A percentile compares a stretch with the other conserved stretches of the same genome.
Conservation (phyloP, 2,888 invertebrate genomes). For the Sarcophaga carnaria region DNA sequence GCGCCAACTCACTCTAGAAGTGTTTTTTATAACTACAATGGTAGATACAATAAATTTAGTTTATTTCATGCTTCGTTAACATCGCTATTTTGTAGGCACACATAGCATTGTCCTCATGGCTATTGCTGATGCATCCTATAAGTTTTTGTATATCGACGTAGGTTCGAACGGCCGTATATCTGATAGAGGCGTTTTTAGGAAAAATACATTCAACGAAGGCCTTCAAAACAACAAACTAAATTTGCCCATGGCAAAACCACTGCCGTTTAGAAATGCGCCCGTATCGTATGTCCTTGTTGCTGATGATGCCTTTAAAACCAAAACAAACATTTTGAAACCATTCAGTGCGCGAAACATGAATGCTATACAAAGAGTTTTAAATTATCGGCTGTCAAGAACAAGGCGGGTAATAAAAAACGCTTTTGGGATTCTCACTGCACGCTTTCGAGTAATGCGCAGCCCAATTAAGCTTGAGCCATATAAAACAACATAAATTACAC, state of each 20-base stretch:
- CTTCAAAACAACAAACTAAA: slow-evolving; percentile 30
- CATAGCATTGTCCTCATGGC: slow-evolving; percentile 23
- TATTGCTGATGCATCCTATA: slow-evolving; percentile 22
- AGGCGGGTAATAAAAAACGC: slow-evolving; percentile 38
- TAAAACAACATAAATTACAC: background rate
- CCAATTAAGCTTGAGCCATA: background rate
- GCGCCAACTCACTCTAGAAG: slow-evolving; percentile 51
- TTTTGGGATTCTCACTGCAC: slow-evolving; percentile 29
- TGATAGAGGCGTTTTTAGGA: slow-evolving; percentile 25
- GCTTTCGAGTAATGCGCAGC: slow-evolving; percentile 5
- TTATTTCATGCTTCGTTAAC: background rate
- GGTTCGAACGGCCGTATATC: slow-evolving; percentile 26
- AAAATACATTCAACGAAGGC: slow-evolving; percentile 14
- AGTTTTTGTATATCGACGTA: slow-evolving; percentile 24
- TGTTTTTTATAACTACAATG: slow-evolving; percentile 57
- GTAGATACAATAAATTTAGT: background rate
- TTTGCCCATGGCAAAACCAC: slow-evolving; percentile 14
- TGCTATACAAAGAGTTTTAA: slow-evolving; percentile 37
- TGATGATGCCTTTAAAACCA: slow-evolving; percentile 13
- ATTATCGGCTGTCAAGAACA: slow-evolving; percentile 24
- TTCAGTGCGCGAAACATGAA: slow-evolving; percentile 23
- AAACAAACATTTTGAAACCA: slow-evolving; percentile 28
- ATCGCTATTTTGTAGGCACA: background rate
- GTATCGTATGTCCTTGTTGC: slow-evolving; percentile 34
- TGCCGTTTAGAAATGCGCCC: slow-evolving; percentile 9